Evolutionary conservation across 2,888 invertebrate genomes (phyloP), one percentile per base, ranked within the genome.

Genomic region (Buathra laborator): DNA sequence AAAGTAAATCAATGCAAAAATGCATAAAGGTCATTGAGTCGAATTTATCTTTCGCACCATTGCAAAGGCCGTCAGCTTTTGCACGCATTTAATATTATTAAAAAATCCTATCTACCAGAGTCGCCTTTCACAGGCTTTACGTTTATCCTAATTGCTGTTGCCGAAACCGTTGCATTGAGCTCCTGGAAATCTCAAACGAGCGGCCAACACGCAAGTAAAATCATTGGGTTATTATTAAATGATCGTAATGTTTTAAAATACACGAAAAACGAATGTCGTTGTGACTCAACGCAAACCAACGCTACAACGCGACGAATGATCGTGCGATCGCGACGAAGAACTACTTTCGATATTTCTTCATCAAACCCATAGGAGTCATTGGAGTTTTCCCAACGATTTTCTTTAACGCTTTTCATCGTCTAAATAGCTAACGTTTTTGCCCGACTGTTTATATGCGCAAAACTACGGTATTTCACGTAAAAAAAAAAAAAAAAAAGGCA

Each of bases 331-430:
- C 72, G 82, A 86, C 46, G 72, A 56, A 76, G 80, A 87, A 88
- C 86, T 72, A 89, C 84, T 89, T 88, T 88, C 87, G 81, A 87
- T 89, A 86, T 90, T 89, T 87, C 87, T 81, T 86, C 88, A 90
- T 59, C 44, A 62, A 24, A 24, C 56, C 59, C 71, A 19, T 44
- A 44, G 16, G 46, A 12, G 44, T 59, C n/a, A 46, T 79, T 79
- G 43, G 6, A 53, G 53, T 46, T 62, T 67, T 44, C n/a, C 19
- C 64, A 32, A 9, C 16, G 48, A 46, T 64, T 75, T 24, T 71
- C 43, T 53, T 37, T 10, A 12, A 3, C n/a, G 10, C 14, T 71
- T 82, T 70, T 56, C 24, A 19, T 53, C 37, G 32, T 19, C 43
- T 66, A 10, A 2, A 19, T 10, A 19, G 10, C 32, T 5, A 7